These are phyloP conservation scores for Eueides isabella DNA, from an alignment of 1,140 invertebrate species.

Conservation along the genomic window DNA sequence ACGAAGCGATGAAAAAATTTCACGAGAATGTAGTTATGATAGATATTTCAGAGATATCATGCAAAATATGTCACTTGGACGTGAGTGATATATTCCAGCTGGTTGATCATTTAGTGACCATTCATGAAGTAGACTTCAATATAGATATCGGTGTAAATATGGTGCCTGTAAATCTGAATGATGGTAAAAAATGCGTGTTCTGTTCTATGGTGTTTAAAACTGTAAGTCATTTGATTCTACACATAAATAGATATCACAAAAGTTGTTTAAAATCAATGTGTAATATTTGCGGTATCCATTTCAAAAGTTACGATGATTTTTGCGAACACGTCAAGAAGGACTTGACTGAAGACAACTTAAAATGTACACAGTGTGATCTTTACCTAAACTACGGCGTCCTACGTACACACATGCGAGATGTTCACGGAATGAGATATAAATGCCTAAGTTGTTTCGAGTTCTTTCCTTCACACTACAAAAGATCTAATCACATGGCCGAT, in stretches of 20 bases:
- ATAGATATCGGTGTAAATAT: conserved; percentile 38
- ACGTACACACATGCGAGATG: conserved; percentile 38
- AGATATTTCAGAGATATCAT: conserved; percentile 48
- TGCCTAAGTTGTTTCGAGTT: conserved; percentile 42
- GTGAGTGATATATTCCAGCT: conserved; percentile 43
- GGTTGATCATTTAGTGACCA: conserved; percentile 39
- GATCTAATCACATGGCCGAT: conserved; percentile 43
- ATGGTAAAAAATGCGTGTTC: conserved; percentile 46
- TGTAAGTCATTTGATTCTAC: conserved; percentile 46
- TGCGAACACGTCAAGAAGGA: conserved; percentile 33
- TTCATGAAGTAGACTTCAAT: conserved; percentile 42
- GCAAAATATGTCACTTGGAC: conserved; percentile 43
- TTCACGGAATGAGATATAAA: conserved; percentile 41
- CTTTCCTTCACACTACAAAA: conserved; percentile 45
- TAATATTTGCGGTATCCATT: conserved; percentile 43
- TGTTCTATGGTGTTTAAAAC: conserved; percentile 48
- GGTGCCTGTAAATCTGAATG: conserved; percentile 48
- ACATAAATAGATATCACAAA: conserved; percentile 53
- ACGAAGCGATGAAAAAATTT: conserved; percentile 29
- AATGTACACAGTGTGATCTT: conserved; percentile 51
- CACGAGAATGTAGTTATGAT: conserved; percentile 36
- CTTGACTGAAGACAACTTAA: conserved; percentile 17
- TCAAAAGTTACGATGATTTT: conserved; percentile 34
- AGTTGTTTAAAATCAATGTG: conserved; percentile 46
- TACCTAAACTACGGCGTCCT: conserved; percentile 22